Conservation (phyloP, 2,113 vertebrate species). For the Aythya baeri region DNA sequence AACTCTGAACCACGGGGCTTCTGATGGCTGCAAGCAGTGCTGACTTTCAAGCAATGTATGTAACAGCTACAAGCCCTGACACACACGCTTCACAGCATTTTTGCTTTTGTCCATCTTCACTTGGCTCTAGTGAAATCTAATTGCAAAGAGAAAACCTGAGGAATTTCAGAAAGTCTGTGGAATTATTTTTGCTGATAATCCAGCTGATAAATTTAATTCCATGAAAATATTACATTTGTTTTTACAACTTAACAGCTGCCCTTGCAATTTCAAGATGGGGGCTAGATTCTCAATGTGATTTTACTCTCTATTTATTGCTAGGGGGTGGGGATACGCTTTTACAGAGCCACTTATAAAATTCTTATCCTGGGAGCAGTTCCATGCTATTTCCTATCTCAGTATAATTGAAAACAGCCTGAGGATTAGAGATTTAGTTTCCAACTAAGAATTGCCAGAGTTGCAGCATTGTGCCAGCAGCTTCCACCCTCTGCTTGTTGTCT, state of each 20-base stretch:
- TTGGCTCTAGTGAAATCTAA: neutral
- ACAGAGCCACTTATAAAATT: neutral
- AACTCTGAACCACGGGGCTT: neutral
- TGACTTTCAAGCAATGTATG: neutral
- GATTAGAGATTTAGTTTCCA: slow-evolving; percentile 1
- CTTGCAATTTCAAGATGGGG: neutral
- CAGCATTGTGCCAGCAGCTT: neutral
- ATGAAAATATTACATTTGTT: neutral
- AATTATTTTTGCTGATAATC: neutral
- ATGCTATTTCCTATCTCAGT: neutral
- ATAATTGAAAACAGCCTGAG: slow-evolving; percentile 5
- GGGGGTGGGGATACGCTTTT: neutral
- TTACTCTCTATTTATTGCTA: neutral
- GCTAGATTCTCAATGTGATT: neutral
- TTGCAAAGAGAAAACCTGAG: neutral
- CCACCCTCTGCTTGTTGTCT: neutral
- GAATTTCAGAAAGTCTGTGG: neutral
- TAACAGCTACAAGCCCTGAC: neutral
- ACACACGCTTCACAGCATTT: neutral
- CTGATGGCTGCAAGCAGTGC: neutral
- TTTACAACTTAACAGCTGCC: neutral
- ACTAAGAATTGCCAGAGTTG: neutral
- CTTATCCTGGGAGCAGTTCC: slow-evolving; percentile 1
- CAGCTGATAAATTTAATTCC: neutral
- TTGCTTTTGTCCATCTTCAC: neutral